Conservation (phyloP, 64 coral and sea anemone species). For the Cladopsammia gracilis region DNA sequence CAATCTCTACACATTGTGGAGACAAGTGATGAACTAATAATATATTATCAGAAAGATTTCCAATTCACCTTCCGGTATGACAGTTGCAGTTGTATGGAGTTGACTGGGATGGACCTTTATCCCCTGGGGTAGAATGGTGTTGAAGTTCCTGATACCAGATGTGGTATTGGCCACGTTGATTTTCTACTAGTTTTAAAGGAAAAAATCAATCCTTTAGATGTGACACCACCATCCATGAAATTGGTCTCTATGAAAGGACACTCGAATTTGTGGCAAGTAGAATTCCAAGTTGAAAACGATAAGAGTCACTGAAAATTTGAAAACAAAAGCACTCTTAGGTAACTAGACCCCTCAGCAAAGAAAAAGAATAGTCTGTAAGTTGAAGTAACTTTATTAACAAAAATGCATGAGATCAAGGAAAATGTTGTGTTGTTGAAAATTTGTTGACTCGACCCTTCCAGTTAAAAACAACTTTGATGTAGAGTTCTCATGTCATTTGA, state of each 20-base stretch:
- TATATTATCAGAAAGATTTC: too few relatives aligned
- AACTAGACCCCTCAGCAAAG: conserved; percentile 5
- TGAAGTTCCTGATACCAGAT: conserved; percentile 49
- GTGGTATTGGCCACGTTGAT: neutral
- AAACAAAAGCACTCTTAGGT: conserved; percentile 3
- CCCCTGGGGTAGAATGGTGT: neutral
- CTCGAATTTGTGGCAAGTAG: conserved; percentile 36
- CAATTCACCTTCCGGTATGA: too few relatives aligned
- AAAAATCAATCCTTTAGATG: conserved; percentile 43
- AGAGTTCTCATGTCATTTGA: too few relatives aligned
- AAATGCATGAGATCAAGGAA: too few relatives aligned
- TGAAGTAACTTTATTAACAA: neutral
- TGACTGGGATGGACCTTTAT: conserved; percentile 57
- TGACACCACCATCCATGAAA: conserved; percentile 46
- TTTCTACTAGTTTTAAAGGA: conserved; percentile 13
- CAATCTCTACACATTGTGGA: too few relatives aligned
- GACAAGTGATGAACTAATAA: too few relatives aligned
- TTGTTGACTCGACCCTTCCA: too few relatives aligned
- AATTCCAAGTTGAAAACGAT: conserved; percentile 7
- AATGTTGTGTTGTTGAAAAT: too few relatives aligned
- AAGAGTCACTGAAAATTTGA: neutral
- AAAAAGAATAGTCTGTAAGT: neutral
- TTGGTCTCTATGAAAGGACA: conserved; percentile 50
- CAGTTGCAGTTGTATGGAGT: conserved; percentile 48
- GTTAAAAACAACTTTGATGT: too few relatives aligned